A percentile compares a stretch with the other conserved stretches of the same genome.
Evolutionary conservation across 2,797 vertebrate genomes (phyloP).

Genomic region (Myotis planiceps): DNA sequence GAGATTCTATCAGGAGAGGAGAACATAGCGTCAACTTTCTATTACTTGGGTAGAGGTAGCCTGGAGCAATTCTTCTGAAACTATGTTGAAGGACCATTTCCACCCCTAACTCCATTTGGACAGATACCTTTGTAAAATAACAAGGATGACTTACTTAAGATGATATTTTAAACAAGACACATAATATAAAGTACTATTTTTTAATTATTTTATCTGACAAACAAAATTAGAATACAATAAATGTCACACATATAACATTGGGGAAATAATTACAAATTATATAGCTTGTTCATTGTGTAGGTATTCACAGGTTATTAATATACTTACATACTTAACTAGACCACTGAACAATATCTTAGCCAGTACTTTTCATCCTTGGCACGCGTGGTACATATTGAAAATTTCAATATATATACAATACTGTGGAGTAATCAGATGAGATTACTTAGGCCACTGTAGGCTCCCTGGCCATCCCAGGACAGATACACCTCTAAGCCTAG

Average conservation of each 20-base stretch:
- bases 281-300: neutral
- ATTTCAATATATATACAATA: neutral
- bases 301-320: neutral
- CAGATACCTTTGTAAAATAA: neutral
- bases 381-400: neutral
- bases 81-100: neutral
- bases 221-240: neutral
- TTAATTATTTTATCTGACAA: neutral
- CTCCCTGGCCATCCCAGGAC: neutral
- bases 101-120: neutral
- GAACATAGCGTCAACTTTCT: neutral
- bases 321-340: neutral
- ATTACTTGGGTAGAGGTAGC: neutral
- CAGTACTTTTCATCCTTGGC: neutral
- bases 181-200: neutral
- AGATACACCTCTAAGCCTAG: neutral
- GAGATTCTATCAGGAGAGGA: neutral
- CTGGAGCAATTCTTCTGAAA: neutral
- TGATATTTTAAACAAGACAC: neutral
- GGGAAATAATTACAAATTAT: neutral
- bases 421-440: neutral
- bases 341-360: neutral
- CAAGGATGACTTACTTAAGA: conserved; percentile 1
- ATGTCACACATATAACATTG: neutral
- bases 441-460: neutral